Conservation (phyloP, 2,113 vertebrate species). For the Myodes glareolus region DNA sequence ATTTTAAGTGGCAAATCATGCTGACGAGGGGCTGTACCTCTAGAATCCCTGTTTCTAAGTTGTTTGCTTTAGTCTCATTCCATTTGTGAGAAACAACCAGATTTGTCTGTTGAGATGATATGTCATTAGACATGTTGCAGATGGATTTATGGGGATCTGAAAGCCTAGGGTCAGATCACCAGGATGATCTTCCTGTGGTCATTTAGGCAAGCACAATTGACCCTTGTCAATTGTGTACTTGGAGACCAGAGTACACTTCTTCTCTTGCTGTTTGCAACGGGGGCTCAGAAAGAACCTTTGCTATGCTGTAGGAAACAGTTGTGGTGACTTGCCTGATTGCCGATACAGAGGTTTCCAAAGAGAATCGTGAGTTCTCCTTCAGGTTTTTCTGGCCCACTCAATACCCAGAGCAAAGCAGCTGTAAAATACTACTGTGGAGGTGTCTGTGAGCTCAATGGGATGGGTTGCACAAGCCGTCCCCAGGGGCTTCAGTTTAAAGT, state of each 20-base stretch:
- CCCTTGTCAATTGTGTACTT: too few species aligned
- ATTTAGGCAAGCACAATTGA: background rate
- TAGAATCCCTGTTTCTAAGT: background rate
- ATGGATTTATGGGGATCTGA: constrained; percentile 3
- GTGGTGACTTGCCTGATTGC: background rate
- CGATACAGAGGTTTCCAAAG: constrained; percentile 17
- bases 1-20: constrained; percentile 20
- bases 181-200: background rate
- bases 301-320: background rate
- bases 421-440: background rate
- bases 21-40: background rate
- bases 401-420: background rate
- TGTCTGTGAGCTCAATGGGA: background rate
- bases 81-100: constrained; percentile 18
- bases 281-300: background rate
- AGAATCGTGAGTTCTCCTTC: constrained; percentile 24
- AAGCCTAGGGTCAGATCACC: background rate
- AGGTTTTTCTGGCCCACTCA: constrained; percentile 14
- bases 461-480: background rate
- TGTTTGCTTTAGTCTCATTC: constrained; percentile 52
- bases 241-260: background rate
- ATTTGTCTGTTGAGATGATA: constrained; percentile 8
- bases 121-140: background rate
- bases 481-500: background rate
- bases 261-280: background rate